Evolutionary conservation across 1,140 invertebrate species (phyloP).

Genomic region (Eupristina koningsbergeri): DNA sequence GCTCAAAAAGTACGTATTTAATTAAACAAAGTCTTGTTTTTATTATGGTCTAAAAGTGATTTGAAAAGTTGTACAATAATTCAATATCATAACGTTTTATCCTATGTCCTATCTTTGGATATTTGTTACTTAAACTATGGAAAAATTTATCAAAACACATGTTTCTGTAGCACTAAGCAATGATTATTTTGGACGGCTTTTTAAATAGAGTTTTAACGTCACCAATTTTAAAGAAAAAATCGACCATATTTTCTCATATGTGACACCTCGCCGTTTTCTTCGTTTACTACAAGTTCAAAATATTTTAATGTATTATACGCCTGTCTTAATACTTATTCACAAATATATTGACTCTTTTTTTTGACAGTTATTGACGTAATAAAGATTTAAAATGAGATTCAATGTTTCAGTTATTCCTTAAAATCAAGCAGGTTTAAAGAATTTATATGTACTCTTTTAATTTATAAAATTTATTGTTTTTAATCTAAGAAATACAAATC

Average conservation of each 20-base stretch:
- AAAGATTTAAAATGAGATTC: too few relatives aligned
- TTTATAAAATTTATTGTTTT: background rate
- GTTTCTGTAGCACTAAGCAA: too few relatives aligned
- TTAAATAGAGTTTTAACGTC: background rate
- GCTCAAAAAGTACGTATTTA: too few relatives aligned
- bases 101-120: too few relatives aligned
- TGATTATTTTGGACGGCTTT: background rate
- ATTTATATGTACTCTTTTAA: background rate
- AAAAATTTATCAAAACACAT: background rate
- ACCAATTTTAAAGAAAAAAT: conserved; percentile 2
- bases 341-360: background rate
- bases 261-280: background rate
- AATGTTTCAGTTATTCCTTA: background rate
- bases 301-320: background rate
- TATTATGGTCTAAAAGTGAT: too few relatives aligned
- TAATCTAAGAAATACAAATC: too few relatives aligned
- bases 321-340: background rate
- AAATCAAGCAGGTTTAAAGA: background rate
- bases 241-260: background rate
- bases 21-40: too few relatives aligned
- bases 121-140: background rate
- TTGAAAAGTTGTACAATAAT: too few relatives aligned
- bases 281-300: background rate
- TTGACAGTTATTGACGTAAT: background rate
- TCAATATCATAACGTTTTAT: too few relatives aligned